Evolutionary conservation across 2,113 vertebrate species (phyloP).

Genomic region (Clinocottus analis): DNA sequence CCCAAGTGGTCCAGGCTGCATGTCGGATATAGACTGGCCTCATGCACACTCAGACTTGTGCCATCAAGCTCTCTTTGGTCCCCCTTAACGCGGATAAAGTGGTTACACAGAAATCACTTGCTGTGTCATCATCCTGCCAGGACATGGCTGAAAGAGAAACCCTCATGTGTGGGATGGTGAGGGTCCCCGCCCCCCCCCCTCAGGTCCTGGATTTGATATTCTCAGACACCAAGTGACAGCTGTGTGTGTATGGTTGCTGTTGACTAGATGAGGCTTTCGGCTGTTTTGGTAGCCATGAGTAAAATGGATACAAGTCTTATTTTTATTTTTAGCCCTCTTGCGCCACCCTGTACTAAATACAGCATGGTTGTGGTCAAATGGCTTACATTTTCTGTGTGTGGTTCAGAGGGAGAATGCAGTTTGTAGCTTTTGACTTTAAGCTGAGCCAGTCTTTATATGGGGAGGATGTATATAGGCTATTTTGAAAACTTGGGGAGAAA

Average conservation of each 20-base stretch:
- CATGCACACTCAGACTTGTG: not conserved
- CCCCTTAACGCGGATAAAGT: not conserved
- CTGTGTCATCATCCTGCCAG: not conserved
- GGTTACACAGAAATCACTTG: not conserved
- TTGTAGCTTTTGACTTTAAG: not conserved
- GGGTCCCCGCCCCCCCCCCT: constrained; percentile 29
- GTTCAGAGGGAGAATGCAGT: constrained; percentile 4
- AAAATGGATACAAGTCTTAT: constrained; percentile 23
- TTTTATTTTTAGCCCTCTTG: constrained; percentile 64
- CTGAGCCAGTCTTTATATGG: not conserved
- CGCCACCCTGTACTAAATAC: constrained; percentile 42
- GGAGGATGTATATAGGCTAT: not conserved
- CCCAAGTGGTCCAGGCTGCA: not conserved
- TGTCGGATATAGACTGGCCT: not conserved
- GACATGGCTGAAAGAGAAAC: not conserved
- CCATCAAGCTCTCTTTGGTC: not conserved
- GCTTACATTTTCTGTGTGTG: constrained; percentile 10
- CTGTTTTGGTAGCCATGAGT: constrained; percentile 10
- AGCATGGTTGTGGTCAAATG: constrained; percentile 9
- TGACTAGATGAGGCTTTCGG: constrained; percentile 7
- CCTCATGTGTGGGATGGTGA: not conserved
- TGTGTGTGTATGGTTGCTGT: constrained; percentile 28
- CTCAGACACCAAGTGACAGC: constrained; percentile 48
- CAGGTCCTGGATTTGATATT: constrained; percentile 4
- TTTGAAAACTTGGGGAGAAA: not conserved